Evolutionary conservation across 2,113 vertebrate genomes (phyloP).

Genomic region (Caranx melampygus): DNA sequence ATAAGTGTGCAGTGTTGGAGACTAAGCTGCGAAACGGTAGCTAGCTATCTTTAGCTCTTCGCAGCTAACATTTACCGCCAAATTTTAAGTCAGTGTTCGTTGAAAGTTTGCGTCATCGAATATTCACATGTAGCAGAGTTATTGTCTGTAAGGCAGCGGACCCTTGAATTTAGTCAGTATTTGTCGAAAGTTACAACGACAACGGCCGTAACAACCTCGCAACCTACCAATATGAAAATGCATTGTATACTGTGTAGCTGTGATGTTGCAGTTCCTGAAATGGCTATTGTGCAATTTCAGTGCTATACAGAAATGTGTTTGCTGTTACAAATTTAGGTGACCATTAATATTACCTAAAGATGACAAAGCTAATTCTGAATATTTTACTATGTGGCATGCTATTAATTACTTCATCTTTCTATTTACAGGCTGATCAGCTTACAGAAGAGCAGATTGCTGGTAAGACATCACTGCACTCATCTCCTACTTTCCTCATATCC

Average conservation of each 20-base stretch:
- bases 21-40: background rate
- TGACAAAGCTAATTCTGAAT: background rate
- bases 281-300: background rate
- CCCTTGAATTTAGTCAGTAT: background rate
- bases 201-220: too few relatives aligned
- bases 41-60: slow-evolving; percentile 39
- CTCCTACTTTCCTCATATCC: slow-evolving; percentile 41
- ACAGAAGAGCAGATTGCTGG: slow-evolving; percentile 99
- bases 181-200: background rate
- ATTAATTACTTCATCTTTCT: slow-evolving; percentile 17
- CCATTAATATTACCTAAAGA: background rate
- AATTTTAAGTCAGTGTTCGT: slow-evolving; percentile 47
- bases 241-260: background rate
- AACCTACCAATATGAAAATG: background rate
- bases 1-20: background rate
- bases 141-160: background rate
- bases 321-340: background rate
- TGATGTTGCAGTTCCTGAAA: background rate
- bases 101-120: background rate
- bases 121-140: background rate
- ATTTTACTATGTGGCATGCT: background rate
- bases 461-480: slow-evolving; percentile 82
- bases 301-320: background rate
- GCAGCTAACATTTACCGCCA: slow-evolving; percentile 69
- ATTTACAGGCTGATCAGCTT: slow-evolving; percentile 95